A percentile compares a stretch with the other conserved stretches of the same genome.
Evolutionary conservation across 2,797 vertebrate species (phyloP).

Genomic region (Pangasius macronema): DNA sequence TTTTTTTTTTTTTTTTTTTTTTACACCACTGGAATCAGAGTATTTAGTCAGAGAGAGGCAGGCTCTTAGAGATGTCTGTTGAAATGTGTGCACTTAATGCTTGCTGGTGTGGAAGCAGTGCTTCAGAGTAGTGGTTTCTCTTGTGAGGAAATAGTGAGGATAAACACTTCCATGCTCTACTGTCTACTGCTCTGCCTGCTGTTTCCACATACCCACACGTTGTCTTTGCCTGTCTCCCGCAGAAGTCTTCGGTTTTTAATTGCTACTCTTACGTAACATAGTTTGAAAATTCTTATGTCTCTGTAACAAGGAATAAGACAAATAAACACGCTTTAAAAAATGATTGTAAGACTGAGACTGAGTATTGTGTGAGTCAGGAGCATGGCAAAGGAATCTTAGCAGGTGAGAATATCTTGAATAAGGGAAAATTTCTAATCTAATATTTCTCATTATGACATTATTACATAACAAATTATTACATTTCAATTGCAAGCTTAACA

Average conservation of each 20-base stretch:
- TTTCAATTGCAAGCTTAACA: neutral
- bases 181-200: neutral
- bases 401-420: neutral
- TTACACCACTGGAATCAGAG: neutral
- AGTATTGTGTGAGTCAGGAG: neutral
- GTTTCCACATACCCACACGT: constrained; percentile 1
- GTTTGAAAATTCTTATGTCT: neutral
- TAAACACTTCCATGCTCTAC: neutral
- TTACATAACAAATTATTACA: neutral
- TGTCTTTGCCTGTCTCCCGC: neutral
- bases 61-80: neutral
- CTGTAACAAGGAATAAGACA: neutral
- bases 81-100: neutral
- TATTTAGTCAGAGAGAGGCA: neutral
- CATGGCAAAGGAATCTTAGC: neutral
- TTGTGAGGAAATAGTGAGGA: neutral
- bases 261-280: constrained; percentile 18
- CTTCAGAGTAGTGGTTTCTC: neutral
- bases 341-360: neutral
- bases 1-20: neutral
- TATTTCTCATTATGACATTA: neutral
- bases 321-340: neutral
- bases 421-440: neutral
- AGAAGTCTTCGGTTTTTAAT: neutral
- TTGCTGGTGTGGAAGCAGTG: neutral